Evolutionary conservation across 2,888 invertebrate species (phyloP), one percentile per base, ranked within the genome.

Genomic region (Drosophila kuntzei): DNA sequence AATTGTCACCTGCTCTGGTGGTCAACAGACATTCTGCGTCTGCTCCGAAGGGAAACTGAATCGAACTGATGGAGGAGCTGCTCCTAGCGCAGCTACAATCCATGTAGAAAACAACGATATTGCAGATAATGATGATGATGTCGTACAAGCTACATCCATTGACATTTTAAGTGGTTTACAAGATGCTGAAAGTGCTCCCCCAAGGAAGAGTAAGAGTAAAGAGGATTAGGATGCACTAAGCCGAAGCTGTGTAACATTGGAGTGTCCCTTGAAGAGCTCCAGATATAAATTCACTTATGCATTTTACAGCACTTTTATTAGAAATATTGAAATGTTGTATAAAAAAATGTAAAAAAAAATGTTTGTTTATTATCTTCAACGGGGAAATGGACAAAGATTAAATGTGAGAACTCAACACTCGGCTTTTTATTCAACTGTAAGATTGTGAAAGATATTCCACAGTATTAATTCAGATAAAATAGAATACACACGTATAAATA

Each of bases 1-100:
- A 16, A 22, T 76, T 14, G 0, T 65, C 14, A 44, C 34, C 12
- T 75, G 75, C 16, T 6, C 12, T 1, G 74, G 76, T 6, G 74
- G 66, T 2, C 50, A 59, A 7, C 61, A 71, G 18, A 16, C 55
- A 16, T 53, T 32, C 41, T 71, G 71, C 14, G 41, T 32, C 22
- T 71, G 71, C 36, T 2, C 20, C n/a, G 53, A 57, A 0, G 25
- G 25, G 4, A 32, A 36, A 0, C 2, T 25, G 7, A 29, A 18
- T 11, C 69, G 70, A 1, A 57, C 25, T 7, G 73, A 51, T 14
- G 71, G 60, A 0, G 68, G 72, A 7, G 57, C 14, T 12, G n/a
- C 32, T 22, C 43, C 55, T 2, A 34, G 32, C 8, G 9, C n/a
- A 12, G 29, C 18, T 12, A 18, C 27, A 0, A 6, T 39, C 6